Percentiles rank a stretch among this genome's conserved stretches.
Conservation (phyloP, 2,113 vertebrate species). For the Tychaedon coryphoeus region DNA sequence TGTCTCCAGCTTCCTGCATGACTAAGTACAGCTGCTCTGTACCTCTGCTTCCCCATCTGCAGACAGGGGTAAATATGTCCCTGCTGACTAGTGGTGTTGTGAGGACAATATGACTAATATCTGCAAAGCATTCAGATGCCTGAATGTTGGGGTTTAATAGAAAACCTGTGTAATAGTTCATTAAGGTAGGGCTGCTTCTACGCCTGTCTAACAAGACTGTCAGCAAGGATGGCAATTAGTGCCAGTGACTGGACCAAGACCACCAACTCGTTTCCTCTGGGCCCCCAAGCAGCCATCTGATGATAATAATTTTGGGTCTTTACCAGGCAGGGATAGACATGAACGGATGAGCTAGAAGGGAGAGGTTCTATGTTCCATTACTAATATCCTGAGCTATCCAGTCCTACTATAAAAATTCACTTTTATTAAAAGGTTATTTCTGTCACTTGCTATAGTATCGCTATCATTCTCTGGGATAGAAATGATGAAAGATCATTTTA, state of each 20-base stretch:
- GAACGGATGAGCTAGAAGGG: conserved; percentile 57
- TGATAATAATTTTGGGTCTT: conserved; percentile 61
- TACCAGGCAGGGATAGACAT: conserved; percentile 37
- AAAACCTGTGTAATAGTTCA: conserved; percentile 26
- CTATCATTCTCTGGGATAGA: conserved; percentile 59
- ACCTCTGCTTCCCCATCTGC: conserved; percentile 5
- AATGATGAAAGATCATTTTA: conserved; percentile 64
- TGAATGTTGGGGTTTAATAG: not conserved
- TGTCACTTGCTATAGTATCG: conserved; percentile 59
- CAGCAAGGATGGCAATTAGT: conserved; percentile 52
- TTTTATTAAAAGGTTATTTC: conserved; percentile 71
- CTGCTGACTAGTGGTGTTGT: not conserved
- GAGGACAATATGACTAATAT: conserved; percentile 11
- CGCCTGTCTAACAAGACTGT: not conserved
- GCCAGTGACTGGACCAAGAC: conserved; percentile 58
- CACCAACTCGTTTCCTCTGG: conserved; percentile 54
- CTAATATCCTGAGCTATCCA: conserved; percentile 63
- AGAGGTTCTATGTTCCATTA: conserved; percentile 65
- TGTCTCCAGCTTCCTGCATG: not conserved
- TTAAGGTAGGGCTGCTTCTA: conserved; percentile 14
- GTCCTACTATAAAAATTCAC: conserved; percentile 66
- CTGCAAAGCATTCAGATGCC: not conserved
- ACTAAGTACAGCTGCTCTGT: conserved; percentile 4
- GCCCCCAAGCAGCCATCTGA: conserved; percentile 59
- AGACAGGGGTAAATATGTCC: conserved; percentile 15